Evolutionary conservation across 2,113 vertebrate genomes (phyloP).

Genomic region (Tricholaema leucomelas): DNA sequence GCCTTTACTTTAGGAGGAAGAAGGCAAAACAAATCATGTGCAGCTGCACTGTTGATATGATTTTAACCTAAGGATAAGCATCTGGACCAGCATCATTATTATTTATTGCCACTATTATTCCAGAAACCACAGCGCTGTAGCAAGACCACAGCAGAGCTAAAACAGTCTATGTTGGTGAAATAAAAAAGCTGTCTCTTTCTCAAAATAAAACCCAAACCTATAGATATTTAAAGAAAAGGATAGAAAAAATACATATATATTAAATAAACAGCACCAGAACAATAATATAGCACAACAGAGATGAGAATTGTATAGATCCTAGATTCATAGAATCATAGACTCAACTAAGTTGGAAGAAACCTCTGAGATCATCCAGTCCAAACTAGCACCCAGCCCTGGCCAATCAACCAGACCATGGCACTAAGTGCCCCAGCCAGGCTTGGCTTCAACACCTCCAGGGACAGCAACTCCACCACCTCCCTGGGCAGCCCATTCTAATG

Average conservation of each 20-base stretch:
- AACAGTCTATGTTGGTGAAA: neutral
- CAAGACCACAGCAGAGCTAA: neutral
- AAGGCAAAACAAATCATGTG: conserved; percentile 32
- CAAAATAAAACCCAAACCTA: neutral
- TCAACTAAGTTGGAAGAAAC: no score
- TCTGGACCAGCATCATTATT: conserved; percentile 8
- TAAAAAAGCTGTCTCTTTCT: neutral
- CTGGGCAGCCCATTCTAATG: no score
- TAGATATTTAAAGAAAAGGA: neutral
- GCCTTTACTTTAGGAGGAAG: neutral
- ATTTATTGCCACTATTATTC: neutral
- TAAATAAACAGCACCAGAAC: no score
- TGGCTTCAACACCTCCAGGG: no score
- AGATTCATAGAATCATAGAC: no score
- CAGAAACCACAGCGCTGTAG: neutral
- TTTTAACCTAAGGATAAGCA: conserved; percentile 49
- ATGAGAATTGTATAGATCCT: neutral
- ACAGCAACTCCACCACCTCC: no score
- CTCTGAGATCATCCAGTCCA: no score
- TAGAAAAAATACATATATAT: neutral
- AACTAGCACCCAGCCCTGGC: no score
- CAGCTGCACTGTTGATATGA: neutral
- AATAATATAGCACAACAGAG: fast-evolving
- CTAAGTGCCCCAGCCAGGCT: no score
- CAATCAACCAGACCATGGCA: no score